Evolutionary conservation across 2,113 vertebrate genomes (phyloP), one percentile per base, ranked within the genome.

Genomic region (Picathartes gymnocephalus): DNA sequence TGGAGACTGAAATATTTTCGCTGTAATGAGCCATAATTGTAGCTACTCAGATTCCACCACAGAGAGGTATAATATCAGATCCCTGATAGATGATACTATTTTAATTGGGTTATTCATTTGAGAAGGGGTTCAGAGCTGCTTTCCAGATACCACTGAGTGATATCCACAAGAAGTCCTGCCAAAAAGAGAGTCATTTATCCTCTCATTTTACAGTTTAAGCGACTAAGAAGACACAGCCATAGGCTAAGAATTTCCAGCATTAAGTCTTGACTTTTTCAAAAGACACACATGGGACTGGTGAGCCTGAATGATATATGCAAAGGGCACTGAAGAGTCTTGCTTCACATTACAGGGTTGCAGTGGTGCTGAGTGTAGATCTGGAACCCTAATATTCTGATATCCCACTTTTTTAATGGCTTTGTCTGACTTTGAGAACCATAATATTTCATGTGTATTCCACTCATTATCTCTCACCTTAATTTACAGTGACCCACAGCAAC

Each of bases 1-100:
- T 73, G 70, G 87, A 85, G 45, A 35, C 33, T 83, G 83, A 71
- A 87, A 28, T 94, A 58, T 91, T 93, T 93, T 89, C 86, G 31
- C 37, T 83, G 22, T 74, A 91, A 76, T 85, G 33, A 50, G 10
- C 48, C 80, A 27, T 89, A 91, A 88, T 76, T 94, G 48, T 77
- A 81, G 56, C 45, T 86, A 47, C 72, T 92, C 77, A 33, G 24
- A 60, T 86, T 95, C 65, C 40, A 84, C 65, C 47, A 35, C 60
- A 68, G 51, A 86, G 64, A 81, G 60, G 47, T 90, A 31, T 45
- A 78, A 73, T 73, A 80, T 83, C 69, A 72, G 42, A 80, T 72
- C 86, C 25, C 61, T 66, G 72, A 81, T 15, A 89, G 78, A 73
- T 82, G 66, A 89, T 58, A 57, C 71, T 69, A 22, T 25, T 90